Evolutionary conservation across 2,888 invertebrate species (phyloP).

Genomic region (Troilus luridus): DNA sequence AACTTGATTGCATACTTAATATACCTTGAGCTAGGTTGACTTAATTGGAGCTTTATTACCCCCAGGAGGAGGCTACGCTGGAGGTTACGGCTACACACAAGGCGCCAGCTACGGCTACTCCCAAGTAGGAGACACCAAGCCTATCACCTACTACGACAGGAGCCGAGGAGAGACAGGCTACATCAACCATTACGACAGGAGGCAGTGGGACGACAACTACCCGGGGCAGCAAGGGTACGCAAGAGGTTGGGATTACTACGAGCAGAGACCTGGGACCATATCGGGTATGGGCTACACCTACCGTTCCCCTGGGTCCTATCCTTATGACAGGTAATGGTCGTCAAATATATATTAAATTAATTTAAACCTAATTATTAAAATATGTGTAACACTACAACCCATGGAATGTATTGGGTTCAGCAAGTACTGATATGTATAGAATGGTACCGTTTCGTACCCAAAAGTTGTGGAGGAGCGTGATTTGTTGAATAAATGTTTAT

Average conservation of each 20-base stretch:
- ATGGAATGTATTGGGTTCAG: too few species aligned
- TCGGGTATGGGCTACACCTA: conserved; percentile 54
- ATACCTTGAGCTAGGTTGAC: too few species aligned
- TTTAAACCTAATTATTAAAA: too few species aligned
- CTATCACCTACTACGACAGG: conserved; percentile 49
- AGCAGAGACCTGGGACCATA: conserved; percentile 53
- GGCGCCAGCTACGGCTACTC: conserved; percentile 10
- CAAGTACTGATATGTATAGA: too few species aligned
- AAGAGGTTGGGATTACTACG: conserved; percentile 58
- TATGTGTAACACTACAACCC: too few species aligned
- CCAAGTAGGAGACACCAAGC: conserved; percentile 38
- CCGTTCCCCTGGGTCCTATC: not conserved
- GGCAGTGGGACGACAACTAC: not conserved
- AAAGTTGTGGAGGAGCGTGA: too few species aligned
- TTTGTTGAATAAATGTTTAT: too few species aligned
- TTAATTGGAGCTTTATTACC: too few species aligned
- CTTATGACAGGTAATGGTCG: conserved; percentile 51
- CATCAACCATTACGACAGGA: conserved; percentile 47
- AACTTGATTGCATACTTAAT: too few species aligned
- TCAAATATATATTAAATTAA: too few species aligned
- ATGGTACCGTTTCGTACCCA: too few species aligned
- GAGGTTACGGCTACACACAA: conserved; percentile 55
- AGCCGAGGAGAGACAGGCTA: conserved; percentile 56
- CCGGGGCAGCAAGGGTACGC: conserved; percentile 42
- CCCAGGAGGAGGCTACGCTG: conserved; percentile 54